Evolutionary conservation across 2,113 vertebrate species (phyloP).

Genomic region (Equus quagga): DNA sequence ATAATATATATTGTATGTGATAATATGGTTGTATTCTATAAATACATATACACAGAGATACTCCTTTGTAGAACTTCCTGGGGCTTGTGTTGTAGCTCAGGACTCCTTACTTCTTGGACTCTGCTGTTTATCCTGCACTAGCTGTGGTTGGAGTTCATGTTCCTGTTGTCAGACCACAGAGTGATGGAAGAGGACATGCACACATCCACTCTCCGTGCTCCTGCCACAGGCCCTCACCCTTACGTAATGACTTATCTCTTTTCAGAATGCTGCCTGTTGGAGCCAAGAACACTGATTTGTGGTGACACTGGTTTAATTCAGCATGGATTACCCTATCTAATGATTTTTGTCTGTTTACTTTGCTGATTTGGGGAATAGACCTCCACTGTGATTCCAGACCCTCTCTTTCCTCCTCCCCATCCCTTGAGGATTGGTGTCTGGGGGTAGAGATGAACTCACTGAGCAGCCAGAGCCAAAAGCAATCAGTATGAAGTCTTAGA

Average conservation of each 20-base stretch:
- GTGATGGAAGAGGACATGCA: neutral
- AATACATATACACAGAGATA: slow-evolving; percentile 82
- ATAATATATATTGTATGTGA: slow-evolving; percentile 81
- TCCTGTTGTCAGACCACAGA: neutral
- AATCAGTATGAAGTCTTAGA: slow-evolving; percentile 81
- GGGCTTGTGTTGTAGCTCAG: slow-evolving; percentile 61
- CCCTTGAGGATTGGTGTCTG: neutral
- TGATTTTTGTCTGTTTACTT: slow-evolving; percentile 54
- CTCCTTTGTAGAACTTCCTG: slow-evolving; percentile 66
- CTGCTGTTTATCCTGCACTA: neutral
- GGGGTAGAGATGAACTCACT: neutral
- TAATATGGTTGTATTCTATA: slow-evolving; percentile 78
- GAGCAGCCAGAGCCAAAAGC: slow-evolving; percentile 10
- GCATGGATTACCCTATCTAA: slow-evolving; percentile 27
- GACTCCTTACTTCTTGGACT: neutral
- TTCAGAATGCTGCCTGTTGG: slow-evolving; percentile 30
- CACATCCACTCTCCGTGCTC: neutral
- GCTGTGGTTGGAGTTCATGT: neutral
- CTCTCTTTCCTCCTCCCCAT: neutral
- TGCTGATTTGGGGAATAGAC: slow-evolving; percentile 57
- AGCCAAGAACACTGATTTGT: slow-evolving; percentile 38
- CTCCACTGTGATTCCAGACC: slow-evolving; percentile 75
- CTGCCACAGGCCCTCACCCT: slow-evolving; percentile 19
- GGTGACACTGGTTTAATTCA: slow-evolving; percentile 42
- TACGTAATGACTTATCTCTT: neutral